Base-by-base conservation (phyloP, 2,113 vertebrate genomes). In the Peromyscus leucopus region DNA sequence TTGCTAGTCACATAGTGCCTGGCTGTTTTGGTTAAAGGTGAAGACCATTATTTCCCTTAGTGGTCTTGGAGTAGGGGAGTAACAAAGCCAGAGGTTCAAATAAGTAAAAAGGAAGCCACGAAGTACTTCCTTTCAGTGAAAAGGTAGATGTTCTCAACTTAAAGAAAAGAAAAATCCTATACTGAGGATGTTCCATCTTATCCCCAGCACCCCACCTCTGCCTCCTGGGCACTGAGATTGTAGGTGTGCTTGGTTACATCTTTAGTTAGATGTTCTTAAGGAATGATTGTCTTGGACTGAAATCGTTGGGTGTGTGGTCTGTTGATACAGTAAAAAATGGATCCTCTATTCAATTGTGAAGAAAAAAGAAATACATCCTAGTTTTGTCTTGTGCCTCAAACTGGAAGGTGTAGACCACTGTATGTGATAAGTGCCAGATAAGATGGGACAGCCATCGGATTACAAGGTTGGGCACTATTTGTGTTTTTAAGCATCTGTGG, bases 201-300 rank as follows among this genome's bases (percentile, higher is more conserved):
- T 28, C 46, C 31, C 17, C 39, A 2, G 5, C 74, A 46, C 42
- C 24, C 42, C 12, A 76, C 86, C 31, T 15, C 31, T 57, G 51
- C 48, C 51, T 57, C 24, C 22, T 5, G 36, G 42, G 36, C 11
- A 19, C 51, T 74, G 48, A 16, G 51, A 55, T 74, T 74, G n/a
- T 7, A 42, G 48, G 8, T 7, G 19, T 28, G 8, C 13, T 24
- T 0, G 1, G 36, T 2, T 13, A 16, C 10, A 26, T 39, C 51
- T 55, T 59, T 19, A 57, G 22, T 39, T 72, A 51, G 33, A 36
- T 57, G 51, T 74, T 79, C 80, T 51, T 33, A 55, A 80, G 86
- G 67, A 97, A 67, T 46, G 16, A 24, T 10, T 74, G 31, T 7
- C 0, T 10, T 22, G 48, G 92, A 31, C 59, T 61, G 22, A 36